Evolutionary conservation across 1,140 invertebrate species (phyloP), one percentile per base, ranked within the genome.

Genomic region (Trypoxylus dichotomus): DNA sequence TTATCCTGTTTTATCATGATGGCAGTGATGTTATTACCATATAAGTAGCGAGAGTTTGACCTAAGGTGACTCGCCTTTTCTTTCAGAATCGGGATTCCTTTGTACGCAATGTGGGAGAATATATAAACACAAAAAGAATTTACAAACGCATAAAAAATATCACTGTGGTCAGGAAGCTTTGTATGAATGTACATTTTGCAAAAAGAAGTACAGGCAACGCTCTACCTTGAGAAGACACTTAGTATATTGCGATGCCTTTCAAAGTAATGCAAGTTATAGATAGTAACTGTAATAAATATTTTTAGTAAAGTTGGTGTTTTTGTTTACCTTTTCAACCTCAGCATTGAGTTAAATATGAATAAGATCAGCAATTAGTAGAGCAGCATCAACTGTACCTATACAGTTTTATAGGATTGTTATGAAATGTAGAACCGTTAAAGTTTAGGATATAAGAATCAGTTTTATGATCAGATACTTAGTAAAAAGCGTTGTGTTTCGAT

Each of bases 121-220:
- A 47, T 84, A 83, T 74, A 84, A 84, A 75, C 80, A 83, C 60
- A 78, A 77, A 71, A 79, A 79, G 41, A 79, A 80, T 72, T 75
- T 83, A 15, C 75, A 77, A 43, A 58, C 78, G 75, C 83, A 84
- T 75, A 74, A 80, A 68, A 78, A 77, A 60, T 83, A 83, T 73
- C 82, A 89, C 79, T 86, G 88, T 78, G 82, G 87, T n/a, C 90
- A 91, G 79, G 87, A 85, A 15, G 86, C 86, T 2, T 81, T 83
- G 37, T 82, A 86, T 73, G 76, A 79, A n/a, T 89, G 88, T 78
- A 81, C 83, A 10, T 82, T 83, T 74, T 89, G 88, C 60, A 68
- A 68, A 68, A 68, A 68, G 60, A 68, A 24, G 60, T 68, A 68
- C 60, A 68, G 60, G 13, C 60, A 68, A 68, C 60, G 60, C 10